Evolutionary conservation across 2,888 invertebrate genomes (phyloP).

Genomic region (Diadegma fenestrale): DNA sequence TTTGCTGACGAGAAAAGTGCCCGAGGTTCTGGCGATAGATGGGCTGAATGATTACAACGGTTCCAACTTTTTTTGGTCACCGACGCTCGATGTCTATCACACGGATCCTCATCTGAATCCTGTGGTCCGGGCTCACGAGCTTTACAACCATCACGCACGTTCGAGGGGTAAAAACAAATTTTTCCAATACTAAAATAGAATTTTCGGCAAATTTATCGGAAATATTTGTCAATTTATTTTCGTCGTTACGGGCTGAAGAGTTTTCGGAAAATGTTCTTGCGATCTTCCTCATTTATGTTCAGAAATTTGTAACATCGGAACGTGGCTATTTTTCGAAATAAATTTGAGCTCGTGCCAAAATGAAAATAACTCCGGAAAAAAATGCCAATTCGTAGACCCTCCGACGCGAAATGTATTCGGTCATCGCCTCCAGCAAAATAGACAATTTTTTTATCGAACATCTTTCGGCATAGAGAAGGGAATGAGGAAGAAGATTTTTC

Average conservation of each 20-base stretch:
- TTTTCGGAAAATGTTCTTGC: background rate
- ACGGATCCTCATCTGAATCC: background rate
- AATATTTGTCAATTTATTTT: no score
- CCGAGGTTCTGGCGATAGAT: conserved; percentile 24
- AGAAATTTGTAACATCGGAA: background rate
- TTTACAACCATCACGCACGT: background rate
- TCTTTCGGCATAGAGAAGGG: background rate
- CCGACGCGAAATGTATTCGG: background rate
- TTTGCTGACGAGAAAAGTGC: conserved; percentile 25
- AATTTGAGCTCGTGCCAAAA: background rate
- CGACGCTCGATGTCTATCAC: background rate
- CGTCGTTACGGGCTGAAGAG: no score
- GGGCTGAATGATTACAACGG: background rate
- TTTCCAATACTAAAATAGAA: background rate
- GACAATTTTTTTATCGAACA: background rate
- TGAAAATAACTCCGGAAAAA: background rate
- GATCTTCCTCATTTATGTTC: background rate
- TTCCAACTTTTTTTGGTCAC: background rate
- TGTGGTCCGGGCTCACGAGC: background rate
- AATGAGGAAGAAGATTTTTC: background rate
- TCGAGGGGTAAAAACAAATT: conserved; percentile 2
- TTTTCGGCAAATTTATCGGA: background rate
- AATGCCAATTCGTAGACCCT: background rate
- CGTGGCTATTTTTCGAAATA: background rate
- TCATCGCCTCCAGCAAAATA: background rate